These are phyloP conservation scores for Tamandua tetradactyla DNA, from an alignment of 2,797 vertebrate species.

Conservation along the genomic window DNA sequence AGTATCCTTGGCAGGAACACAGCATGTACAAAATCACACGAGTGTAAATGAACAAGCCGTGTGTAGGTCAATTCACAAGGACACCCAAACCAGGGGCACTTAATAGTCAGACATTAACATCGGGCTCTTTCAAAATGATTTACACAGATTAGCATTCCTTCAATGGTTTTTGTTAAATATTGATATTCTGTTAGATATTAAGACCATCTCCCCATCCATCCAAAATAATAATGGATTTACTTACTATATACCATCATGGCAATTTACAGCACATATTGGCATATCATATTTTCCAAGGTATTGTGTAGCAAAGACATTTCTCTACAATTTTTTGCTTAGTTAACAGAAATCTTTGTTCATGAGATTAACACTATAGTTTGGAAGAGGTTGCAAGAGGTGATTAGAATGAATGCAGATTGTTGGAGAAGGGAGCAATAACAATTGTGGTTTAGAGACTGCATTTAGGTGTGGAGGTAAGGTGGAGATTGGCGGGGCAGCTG, in stretches of 20 bases:
- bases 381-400: neutral
- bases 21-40: neutral
- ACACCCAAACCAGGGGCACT: neutral
- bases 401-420: neutral
- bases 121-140: neutral
- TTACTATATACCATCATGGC: neutral
- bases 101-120: neutral
- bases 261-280: neutral
- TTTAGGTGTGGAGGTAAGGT: neutral
- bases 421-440: neutral
- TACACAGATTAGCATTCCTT: neutral
- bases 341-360: neutral
- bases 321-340: neutral
- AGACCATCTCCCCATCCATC: neutral
- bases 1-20: neutral
- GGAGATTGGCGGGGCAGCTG: neutral
- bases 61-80: neutral
- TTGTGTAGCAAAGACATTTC: neutral
- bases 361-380: neutral
- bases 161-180: neutral
- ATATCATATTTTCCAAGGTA: neutral
- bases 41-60: neutral
- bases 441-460: neutral
- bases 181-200: neutral
- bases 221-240: constrained; percentile 1